Percentiles rank a stretch among this genome's conserved stretches.
Evolutionary conservation across 2,888 invertebrate species (phyloP).

Genomic region (Macrophya alboannulata): DNA sequence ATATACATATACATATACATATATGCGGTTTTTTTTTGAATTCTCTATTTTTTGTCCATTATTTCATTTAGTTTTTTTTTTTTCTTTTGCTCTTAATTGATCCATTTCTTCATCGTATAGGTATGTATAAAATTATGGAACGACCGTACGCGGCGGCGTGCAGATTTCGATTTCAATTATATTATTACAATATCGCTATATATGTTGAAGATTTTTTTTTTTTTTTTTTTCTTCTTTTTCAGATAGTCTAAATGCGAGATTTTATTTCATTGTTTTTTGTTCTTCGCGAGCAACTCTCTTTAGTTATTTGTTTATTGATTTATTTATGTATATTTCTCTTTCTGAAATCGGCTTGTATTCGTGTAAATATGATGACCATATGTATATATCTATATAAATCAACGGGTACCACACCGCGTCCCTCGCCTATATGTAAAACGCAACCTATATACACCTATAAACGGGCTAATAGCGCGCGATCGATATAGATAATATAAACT

Average conservation of each 20-base stretch:
- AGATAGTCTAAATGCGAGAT: background rate
- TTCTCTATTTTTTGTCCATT: too few species aligned
- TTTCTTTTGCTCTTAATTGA: background rate
- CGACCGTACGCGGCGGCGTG: background rate
- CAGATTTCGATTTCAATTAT: background rate
- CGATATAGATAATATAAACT: background rate
- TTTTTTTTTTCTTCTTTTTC: background rate
- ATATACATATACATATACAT: background rate
- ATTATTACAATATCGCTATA: background rate
- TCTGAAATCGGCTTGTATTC: background rate
- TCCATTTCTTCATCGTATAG: background rate
- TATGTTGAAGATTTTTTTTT: background rate
- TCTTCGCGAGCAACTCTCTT: background rate
- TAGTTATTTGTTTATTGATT: background rate
- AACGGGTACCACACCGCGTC: slow-evolving; percentile 37
- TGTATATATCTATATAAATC: background rate
- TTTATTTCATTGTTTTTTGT: background rate
- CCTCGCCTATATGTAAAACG: slow-evolving; percentile 16
- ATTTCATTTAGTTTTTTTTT: background rate
- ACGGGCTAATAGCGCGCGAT: background rate
- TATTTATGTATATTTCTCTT: background rate
- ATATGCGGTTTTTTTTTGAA: background rate
- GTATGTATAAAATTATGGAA: background rate
- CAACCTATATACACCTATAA: slow-evolving; percentile 1
- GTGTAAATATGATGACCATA: background rate